Evolutionary conservation across 2,797 vertebrate species (phyloP).

Genomic region (Amniataba percoides): DNA sequence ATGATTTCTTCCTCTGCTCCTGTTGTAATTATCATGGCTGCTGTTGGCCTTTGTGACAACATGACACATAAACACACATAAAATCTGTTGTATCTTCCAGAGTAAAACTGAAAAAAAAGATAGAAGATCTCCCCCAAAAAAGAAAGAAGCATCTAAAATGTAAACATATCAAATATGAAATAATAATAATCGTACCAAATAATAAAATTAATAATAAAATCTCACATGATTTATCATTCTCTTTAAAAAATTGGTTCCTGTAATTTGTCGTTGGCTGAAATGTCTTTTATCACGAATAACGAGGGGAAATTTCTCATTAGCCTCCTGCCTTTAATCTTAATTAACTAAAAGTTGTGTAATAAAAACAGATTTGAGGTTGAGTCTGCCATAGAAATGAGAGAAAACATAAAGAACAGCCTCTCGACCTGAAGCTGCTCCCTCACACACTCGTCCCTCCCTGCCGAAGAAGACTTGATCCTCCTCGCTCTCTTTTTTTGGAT

Average conservation of each 20-base stretch:
- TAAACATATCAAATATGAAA: neutral
- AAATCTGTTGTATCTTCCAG: no score
- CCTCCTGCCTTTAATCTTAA: neutral
- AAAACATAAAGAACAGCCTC: neutral
- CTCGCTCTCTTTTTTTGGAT: neutral
- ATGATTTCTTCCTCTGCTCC: neutral
- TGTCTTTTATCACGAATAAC: neutral
- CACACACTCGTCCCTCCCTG: no score
- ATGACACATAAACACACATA: no score
- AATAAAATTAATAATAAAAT: no score
- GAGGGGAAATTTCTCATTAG: neutral
- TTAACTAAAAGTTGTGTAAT: neutral
- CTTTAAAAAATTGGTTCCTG: no score
- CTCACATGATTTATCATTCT: no score
- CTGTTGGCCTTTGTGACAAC: no score
- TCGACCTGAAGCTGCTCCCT: no score
- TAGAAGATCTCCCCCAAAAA: no score
- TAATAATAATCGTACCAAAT: neutral
- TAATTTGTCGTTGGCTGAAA: neutral
- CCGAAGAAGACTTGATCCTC: neutral
- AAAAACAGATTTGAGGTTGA: neutral
- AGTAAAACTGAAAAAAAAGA: no score
- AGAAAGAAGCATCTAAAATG: no score
- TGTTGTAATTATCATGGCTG: neutral
- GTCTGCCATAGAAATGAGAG: neutral